Evolutionary conservation across 1,140 invertebrate genomes (phyloP).

Genomic region (Calephelis nemesis): DNA sequence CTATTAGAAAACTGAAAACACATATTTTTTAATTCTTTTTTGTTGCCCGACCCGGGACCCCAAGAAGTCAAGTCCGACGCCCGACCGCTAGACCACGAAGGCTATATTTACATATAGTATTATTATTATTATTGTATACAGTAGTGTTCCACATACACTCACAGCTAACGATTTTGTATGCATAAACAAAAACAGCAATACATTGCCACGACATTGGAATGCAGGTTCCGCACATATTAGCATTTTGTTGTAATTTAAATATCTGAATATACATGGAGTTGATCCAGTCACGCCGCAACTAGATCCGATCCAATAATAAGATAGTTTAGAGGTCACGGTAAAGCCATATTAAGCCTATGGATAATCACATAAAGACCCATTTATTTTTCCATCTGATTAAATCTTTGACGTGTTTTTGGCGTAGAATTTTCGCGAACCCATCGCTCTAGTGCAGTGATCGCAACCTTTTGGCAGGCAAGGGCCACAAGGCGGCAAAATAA

Average conservation of each 20-base stretch:
- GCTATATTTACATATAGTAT: no score
- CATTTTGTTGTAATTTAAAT: slow-evolving; percentile 29
- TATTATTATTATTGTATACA: no score
- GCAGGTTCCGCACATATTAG: slow-evolving; percentile 32
- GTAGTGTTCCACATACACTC: no score
- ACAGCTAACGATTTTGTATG: slow-evolving; percentile 17
- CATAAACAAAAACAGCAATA: slow-evolving; percentile 30
- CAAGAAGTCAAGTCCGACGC: no score
- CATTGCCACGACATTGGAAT: slow-evolving; percentile 40
- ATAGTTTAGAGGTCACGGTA: slow-evolving; percentile 4
- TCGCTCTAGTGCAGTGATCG: no score
- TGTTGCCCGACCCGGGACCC: no score
- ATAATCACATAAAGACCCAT: neutral
- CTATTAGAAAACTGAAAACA: no score
- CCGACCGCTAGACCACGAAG: no score
- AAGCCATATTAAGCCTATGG: slow-evolving; percentile 5
- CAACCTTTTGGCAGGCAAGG: no score
- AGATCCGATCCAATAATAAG: slow-evolving; percentile 26
- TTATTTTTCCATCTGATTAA: neutral
- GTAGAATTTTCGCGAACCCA: neutral
- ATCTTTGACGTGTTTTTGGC: neutral
- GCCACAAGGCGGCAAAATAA: no score
- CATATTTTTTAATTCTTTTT: no score
- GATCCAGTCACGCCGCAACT: slow-evolving; percentile 21
- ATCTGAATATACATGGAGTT: slow-evolving; percentile 25